These are phyloP conservation scores for Brachionus plicatilis DNA, from an alignment of 1,140 invertebrate genomes.

Conservation along the genomic window DNA sequence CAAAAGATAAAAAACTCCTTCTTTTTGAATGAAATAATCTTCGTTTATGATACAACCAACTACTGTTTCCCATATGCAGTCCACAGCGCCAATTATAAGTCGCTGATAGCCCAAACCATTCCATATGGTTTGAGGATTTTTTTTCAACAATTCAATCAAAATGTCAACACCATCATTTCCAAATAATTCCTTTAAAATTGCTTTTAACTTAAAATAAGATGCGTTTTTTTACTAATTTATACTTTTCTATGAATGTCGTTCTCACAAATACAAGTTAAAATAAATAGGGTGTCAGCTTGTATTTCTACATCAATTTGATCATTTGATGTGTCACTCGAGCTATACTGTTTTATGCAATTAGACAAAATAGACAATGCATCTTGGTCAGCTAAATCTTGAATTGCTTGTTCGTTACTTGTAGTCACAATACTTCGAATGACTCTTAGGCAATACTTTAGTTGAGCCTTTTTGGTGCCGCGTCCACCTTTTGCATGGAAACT, in stretches of 20 bases:
- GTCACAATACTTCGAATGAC: conserved; percentile 51
- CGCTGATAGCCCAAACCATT: conserved; percentile 54
- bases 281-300: conserved; percentile 54
- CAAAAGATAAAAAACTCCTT: conserved; percentile 53
- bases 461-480: conserved; percentile 54
- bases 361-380: conserved; percentile 52
- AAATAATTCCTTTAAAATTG: conserved; percentile 49
- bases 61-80: conserved; percentile 54
- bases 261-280: conserved; percentile 53
- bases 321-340: background rate
- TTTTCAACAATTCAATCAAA: conserved; percentile 49
- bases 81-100: conserved; percentile 48
- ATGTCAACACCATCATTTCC: conserved; percentile 52
- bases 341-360: conserved; percentile 1
- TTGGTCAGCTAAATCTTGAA: conserved; percentile 54
- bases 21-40: conserved; percentile 54
- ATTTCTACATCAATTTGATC: conserved; percentile 52
- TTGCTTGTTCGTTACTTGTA: conserved; percentile 48
- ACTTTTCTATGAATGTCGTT: conserved; percentile 55
- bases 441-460: conserved; percentile 53
- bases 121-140: conserved; percentile 48
- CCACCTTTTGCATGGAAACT: conserved; percentile 53
- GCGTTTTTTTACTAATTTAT: background rate
- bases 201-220: background rate
- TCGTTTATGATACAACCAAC: conserved; percentile 54